Base-by-base conservation (phyloP, 2,113 vertebrate genomes). In the Gobio gobio region DNA sequence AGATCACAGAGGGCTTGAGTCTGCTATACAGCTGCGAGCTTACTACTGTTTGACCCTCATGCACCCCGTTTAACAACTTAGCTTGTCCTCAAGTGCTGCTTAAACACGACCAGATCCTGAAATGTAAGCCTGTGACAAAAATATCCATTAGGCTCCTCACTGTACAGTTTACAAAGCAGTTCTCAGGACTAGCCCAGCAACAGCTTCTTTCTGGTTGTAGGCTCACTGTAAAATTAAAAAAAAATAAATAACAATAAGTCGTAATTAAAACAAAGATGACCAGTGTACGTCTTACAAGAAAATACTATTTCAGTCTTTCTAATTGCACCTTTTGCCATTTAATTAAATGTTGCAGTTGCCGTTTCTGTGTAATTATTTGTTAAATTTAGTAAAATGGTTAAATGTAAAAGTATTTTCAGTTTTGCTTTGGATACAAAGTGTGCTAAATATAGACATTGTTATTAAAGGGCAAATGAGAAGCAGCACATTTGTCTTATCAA, bases 51-150 rank as follows among this genome's bases (percentile, higher is more conserved):
- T 78, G 33, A 78, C 72, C 66, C 58, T 66, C 47, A 36, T n/a
- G 70, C 10, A 68, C 36, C 59, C 16, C 10, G 20, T 47, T 45
- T 29, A 85, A 83, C 63, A 58, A 79, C 36, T 73, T 18, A 64
- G 4, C 64, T 36, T 63, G 83, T 85, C 40, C 83, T 82, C 49
- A 82, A 40, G 22, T 29, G 16, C 61, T 77, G 59, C 26, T 63
- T 82, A 85, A 85, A 73, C 83, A 78, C 8, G 58, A 29, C 49
- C 51, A 51, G 33, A 82, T 83, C 70, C 61, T 76, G 81, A 66
- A 70, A 83, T 54, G 66, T 87, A 73, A 73, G 51, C 78, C 58
- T 82, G 72, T 72, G 86, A n/a, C 66, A 29, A 20, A 78, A 82
- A 87, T 77, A 81, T 81, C 59, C 59, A 33, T 22, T 6, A 64